Base-by-base conservation (phyloP, 2,113 vertebrate genomes). In the Ondatra zibethicus region DNA sequence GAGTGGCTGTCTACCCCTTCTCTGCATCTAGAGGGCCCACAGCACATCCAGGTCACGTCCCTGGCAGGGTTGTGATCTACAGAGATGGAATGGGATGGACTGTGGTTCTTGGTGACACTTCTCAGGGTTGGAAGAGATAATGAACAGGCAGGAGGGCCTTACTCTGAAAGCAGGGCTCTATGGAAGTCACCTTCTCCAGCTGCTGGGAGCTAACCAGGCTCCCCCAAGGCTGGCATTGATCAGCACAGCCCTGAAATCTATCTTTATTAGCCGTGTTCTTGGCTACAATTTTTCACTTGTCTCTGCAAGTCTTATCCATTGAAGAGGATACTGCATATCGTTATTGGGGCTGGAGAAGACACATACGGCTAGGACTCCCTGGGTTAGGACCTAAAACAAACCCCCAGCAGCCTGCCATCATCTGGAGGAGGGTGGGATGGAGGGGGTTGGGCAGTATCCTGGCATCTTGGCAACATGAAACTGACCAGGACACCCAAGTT, bases 151-250 rank as follows among this genome's bases (percentile, higher is more conserved):
- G 47, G 14, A 8, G 33, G 13, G 27, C 11, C 33, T 17, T 7
- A 6, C 31, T 39, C 3, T 1, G 0, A 63, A 73, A 47, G 12
- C 0, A 27, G 14, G 21, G 17, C 3, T 36, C 39, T 55, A 0
- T 7, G 27, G 68, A 14, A 39, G 66, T 73, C 17, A 45, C 9
- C 65, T 29, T 42, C 19, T 21, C 6, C 9, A 29, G 45, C 80
- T 72, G 63, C 95, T 25, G 25, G 39, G 39, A 47, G 39, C 8
- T 50, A 36, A 66, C 88, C 13, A 2, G 80, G 72, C 78, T 36
- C 25, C 75, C 45, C 1, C 6, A 29, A 4, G 23, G 50, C 27
- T 16, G 0, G 66, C 42, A 7, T 1, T 4, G 88, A 70, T 13
- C 19, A 0, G 25, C 82, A 31, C 19, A 39, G 81, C 81, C 75